Conservation (phyloP, 2,113 vertebrate species). For the Gobius niger region DNA sequence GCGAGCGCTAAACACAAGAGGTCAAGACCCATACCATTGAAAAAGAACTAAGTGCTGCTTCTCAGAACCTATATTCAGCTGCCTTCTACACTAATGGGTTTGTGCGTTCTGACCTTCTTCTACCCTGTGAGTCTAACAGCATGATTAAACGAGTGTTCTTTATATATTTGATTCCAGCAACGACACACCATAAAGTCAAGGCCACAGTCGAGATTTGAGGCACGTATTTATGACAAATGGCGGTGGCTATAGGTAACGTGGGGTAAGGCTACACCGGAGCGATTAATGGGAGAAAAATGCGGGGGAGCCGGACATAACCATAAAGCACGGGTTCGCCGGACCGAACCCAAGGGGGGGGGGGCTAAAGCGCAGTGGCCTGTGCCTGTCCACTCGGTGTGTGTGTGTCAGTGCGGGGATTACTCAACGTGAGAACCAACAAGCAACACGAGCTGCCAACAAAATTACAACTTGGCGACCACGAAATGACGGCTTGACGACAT, state of each 20-base stretch:
- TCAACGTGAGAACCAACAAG: background rate
- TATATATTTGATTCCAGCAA: background rate
- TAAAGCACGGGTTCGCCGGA: conserved; percentile 2
- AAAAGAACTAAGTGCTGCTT: conserved; percentile 22
- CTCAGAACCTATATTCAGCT: conserved; percentile 15
- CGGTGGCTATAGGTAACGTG: background rate
- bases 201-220: background rate
- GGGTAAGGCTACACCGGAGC: background rate
- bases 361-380: background rate
- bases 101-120: conserved; percentile 17
- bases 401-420: background rate
- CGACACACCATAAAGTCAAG: conserved; percentile 7
- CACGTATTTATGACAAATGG: conserved; percentile 7
- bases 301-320: background rate
- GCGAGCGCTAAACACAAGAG: conserved; percentile 23
- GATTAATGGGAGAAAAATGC: conserved; percentile 1
- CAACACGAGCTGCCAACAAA: background rate
- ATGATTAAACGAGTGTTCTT: conserved; percentile 3
- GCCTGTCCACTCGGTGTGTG: background rate
- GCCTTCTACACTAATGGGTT: conserved; percentile 31
- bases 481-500: background rate
- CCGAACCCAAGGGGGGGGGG: background rate
- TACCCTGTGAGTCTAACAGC: conserved; percentile 6
- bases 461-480: background rate
- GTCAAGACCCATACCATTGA: conserved; percentile 7